Base-by-base conservation (phyloP, 2,113 vertebrate genomes). In the Sorex araneus region DNA sequence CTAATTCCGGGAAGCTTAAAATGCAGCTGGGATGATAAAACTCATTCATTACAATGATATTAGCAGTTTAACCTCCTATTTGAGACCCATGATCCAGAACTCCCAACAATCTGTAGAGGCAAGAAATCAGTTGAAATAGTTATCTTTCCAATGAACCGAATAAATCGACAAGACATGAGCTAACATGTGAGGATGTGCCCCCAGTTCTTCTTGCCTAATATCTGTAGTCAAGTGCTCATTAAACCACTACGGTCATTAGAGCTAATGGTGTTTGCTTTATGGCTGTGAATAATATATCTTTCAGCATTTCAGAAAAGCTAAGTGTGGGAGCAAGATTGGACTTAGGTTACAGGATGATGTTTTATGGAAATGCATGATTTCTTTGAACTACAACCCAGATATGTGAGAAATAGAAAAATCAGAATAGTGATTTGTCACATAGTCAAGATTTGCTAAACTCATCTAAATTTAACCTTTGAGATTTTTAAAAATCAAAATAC, bases 131-230 rank as follows among this genome's bases (percentile, higher is more conserved):
- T 45, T 73, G 63, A 82, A 81, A 50, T 30, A 50, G 43, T 89
- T 94, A 60, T 27, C 77, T 27, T 80, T 81, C 64, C 57, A 28
- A 1, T 84, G 84, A 91, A 87, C 63, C 0, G 0, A 4, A 32
- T n/a, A 30, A 57, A 28, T 40, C 73, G 64, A 81, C 10, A 21
- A 82, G 84, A 64, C 77, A 73, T 11, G 50, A 81, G 27, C 27
- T 77, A 43, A 81, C 23, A 11, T 73, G 19, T 25, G 71, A 60
- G 45, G 27, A 50, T 71, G 66, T 47, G 47, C 69, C 32, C n/a
- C 15, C n/a, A 40, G 32, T 79, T 92, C 19, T 79, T 88, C 36
- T 90, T 94, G 21, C 69, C 32, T 69, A 28, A 92, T 78, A 74
- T 27, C 77, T 84, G 2, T 63, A 40, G 30, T 81, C 74, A 86